A percentile compares a stretch with the other conserved stretches of the same genome.
Conservation (phyloP, 2,888 invertebrate species). For the Elmis aenea region DNA sequence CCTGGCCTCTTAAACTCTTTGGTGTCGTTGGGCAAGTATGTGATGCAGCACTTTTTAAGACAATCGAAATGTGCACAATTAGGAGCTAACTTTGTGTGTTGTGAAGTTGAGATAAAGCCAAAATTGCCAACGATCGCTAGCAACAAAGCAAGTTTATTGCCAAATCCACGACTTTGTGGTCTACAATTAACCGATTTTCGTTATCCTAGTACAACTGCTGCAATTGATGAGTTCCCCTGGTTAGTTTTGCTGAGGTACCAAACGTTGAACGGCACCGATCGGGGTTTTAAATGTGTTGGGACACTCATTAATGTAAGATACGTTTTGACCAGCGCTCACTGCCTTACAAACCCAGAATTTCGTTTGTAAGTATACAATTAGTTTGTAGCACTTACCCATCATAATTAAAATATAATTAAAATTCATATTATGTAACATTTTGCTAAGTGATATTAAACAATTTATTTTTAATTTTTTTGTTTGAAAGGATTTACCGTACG, state of each 20-base stretch:
- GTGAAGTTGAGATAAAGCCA: not conserved
- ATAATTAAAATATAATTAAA: too few species aligned
- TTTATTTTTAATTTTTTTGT: too few species aligned
- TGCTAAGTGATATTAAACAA: too few species aligned
- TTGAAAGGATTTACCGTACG: too few species aligned
- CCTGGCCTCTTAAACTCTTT: not conserved
- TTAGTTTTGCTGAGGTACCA: conserved; percentile 45
- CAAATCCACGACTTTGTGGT: too few species aligned
- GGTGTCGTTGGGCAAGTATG: not conserved
- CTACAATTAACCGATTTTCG: too few species aligned
- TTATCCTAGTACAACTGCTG: conserved; percentile 41
- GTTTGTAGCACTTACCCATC: too few species aligned
- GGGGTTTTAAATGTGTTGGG: conserved; percentile 47
- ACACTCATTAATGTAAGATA: conserved; percentile 51
- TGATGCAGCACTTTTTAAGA: not conserved
- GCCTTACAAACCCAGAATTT: too few species aligned
- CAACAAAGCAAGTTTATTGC: too few species aligned
- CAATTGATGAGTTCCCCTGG: conserved; percentile 50
- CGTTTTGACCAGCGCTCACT: conserved; percentile 54
- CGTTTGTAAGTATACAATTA: too few species aligned
- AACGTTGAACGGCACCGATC: conserved; percentile 8
- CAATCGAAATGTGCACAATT: not conserved
- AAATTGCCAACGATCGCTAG: too few species aligned
- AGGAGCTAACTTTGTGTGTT: not conserved
- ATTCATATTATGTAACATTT: too few species aligned